A percentile compares a stretch with the other conserved stretches of the same genome.
These are phyloP conservation scores for Formica aserva DNA, from an alignment of 2,888 invertebrate genomes.

Conservation along the genomic window DNA sequence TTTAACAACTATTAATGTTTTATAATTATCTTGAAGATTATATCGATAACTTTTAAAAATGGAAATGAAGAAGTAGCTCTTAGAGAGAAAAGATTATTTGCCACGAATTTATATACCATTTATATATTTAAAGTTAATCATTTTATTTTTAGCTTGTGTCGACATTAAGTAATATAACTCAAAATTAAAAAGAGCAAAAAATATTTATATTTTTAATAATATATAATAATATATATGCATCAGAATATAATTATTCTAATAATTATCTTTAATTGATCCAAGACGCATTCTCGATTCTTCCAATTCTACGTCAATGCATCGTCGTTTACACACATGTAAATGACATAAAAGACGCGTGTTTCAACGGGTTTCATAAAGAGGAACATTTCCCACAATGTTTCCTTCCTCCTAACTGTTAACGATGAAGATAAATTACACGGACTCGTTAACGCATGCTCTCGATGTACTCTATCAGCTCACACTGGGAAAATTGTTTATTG, in stretches of 20 bases:
- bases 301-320: not conserved
- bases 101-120: not conserved
- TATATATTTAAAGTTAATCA: not conserved
- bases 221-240: not conserved
- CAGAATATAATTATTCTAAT: not conserved
- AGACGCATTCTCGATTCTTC: not conserved
- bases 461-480: constrained; percentile 45
- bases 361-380: not conserved
- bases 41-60: not conserved
- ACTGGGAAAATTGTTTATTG: constrained; percentile 50
- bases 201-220: not conserved
- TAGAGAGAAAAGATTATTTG: not conserved
- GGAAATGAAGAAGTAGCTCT: not conserved
- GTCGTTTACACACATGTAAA: not conserved
- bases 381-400: constrained; percentile 31
- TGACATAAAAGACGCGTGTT: constrained; percentile 13
- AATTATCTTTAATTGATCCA: not conserved
- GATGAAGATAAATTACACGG: constrained; percentile 50
- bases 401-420: constrained; percentile 32
- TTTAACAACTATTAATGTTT: not conserved
- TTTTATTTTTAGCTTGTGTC: not conserved
- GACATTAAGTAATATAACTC: not conserved
- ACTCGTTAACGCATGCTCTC: constrained; percentile 50
- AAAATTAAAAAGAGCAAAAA: not conserved
- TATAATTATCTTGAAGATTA: not conserved